Evolutionary conservation across 2,888 invertebrate species (phyloP).

Genomic region (Eustalomyia histrio): DNA sequence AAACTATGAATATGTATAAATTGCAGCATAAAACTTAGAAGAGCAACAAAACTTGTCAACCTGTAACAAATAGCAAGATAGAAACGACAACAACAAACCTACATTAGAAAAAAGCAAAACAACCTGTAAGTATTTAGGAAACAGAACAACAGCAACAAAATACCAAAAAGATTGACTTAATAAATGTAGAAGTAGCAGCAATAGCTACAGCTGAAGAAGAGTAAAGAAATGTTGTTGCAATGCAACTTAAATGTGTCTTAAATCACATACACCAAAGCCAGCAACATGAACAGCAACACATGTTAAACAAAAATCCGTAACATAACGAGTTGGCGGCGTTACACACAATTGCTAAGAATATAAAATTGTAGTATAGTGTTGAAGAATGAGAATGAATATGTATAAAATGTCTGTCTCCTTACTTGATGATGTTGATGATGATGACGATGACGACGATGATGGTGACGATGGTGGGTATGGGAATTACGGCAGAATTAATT

Average conservation of each 20-base stretch:
- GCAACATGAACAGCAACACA: constrained; percentile 64
- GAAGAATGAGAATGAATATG: constrained; percentile 61
- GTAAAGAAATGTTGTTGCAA: constrained; percentile 35
- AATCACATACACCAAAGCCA: constrained; percentile 55
- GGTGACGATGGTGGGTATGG: constrained; percentile 60
- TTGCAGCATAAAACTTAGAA: constrained; percentile 39
- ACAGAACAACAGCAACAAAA: constrained; percentile 60
- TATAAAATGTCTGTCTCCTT: constrained; percentile 38
- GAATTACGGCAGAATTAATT: constrained; percentile 66
- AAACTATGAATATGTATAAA: constrained; percentile 39
- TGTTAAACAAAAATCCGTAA: constrained; percentile 63
- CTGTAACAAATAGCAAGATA: constrained; percentile 58
- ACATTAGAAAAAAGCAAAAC: constrained; percentile 67
- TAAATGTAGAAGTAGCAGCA: constrained; percentile 21
- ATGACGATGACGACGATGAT: constrained; percentile 12
- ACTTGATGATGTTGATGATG: constrained; percentile 46
- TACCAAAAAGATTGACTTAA: constrained; percentile 49
- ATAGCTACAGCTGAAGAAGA: background rate
- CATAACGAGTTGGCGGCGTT: constrained; percentile 66
- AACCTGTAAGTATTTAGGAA: constrained; percentile 62
- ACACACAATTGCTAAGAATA: constrained; percentile 55
- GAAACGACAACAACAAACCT: constrained; percentile 29
- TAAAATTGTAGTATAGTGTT: constrained; percentile 53
- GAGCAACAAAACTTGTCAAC: constrained; percentile 60
- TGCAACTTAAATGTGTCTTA: constrained; percentile 62